These are phyloP conservation scores for Ammospiza nelsoni DNA, from an alignment of 2,113 vertebrate genomes.

Conservation along the genomic window DNA sequence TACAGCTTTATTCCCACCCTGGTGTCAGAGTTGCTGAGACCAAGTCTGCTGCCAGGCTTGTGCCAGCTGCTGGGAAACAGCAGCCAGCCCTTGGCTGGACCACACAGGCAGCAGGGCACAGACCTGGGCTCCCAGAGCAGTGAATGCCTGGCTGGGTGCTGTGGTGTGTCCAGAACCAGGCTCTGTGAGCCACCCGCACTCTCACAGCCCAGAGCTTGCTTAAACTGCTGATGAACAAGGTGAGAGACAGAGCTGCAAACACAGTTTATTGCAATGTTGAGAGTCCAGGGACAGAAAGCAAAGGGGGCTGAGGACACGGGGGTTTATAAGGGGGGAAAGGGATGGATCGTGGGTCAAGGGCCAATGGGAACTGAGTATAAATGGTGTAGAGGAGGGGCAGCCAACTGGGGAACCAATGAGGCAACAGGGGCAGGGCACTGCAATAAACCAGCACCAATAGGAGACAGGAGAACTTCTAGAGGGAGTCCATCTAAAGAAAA, in stretches of 20 bases:
- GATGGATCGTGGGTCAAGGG: rapidly evolving
- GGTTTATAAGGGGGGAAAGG: background rate
- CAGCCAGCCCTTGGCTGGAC: background rate
- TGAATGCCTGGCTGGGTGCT: background rate
- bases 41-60: background rate
- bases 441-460: background rate
- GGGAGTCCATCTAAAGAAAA: background rate
- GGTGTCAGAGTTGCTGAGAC: background rate
- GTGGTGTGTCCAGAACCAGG: background rate
- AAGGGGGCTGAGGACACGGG: background rate
- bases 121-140: background rate
- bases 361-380: background rate
- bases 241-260: background rate
- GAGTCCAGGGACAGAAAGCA: too few relatives aligned
- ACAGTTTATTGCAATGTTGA: background rate
- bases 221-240: background rate
- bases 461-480: background rate
- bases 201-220: background rate
- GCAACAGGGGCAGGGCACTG: background rate
- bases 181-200: background rate
- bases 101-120: rapidly evolving
- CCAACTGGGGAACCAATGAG: background rate
- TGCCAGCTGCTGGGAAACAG: background rate
- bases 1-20: conserved; percentile 26
- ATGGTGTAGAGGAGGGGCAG: background rate